Percentiles rank a stretch among this genome's conserved stretches.
phyloP scores from a whole-genome alignment of 2,113 vertebrate species.

The Cyanoliseus patagonus region DNA sequence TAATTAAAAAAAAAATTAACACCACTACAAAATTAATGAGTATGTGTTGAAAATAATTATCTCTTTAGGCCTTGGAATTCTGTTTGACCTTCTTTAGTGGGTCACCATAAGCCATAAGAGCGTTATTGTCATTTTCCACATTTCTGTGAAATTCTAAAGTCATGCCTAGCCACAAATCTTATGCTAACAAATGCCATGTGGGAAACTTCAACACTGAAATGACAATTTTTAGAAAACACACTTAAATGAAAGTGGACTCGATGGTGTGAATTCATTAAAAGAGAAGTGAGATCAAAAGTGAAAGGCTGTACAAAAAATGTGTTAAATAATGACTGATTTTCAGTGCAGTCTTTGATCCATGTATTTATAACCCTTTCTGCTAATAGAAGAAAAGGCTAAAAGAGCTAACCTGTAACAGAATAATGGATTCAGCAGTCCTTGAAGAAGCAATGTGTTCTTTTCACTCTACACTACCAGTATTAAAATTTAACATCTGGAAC shows the following conservation, averaged over 20 bases:
- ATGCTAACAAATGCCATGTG: not conserved
- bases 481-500: not conserved
- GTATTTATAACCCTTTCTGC: not conserved
- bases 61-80: not conserved
- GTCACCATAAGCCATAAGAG: not conserved
- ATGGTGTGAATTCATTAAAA: not conserved
- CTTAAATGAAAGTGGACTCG: not conserved
- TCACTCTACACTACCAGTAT: not conserved
- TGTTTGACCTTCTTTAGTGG: not conserved
- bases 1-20: not conserved
- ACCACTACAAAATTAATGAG: not conserved
- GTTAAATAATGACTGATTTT: slow-evolving; percentile 4
- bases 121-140: not conserved
- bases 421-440: not conserved
- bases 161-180: not conserved
- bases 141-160: not conserved
- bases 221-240: slow-evolving; percentile 4
- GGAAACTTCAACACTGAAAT: slow-evolving; percentile 8
- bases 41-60: not conserved
- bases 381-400: not conserved
- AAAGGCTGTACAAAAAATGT: not conserved
- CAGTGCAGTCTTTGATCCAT: not conserved
- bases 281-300: not conserved
- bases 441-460: not conserved
- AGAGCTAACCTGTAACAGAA: not conserved